Conservation (phyloP, 2,113 vertebrate species). For the Tragelaphus scriptus region DNA sequence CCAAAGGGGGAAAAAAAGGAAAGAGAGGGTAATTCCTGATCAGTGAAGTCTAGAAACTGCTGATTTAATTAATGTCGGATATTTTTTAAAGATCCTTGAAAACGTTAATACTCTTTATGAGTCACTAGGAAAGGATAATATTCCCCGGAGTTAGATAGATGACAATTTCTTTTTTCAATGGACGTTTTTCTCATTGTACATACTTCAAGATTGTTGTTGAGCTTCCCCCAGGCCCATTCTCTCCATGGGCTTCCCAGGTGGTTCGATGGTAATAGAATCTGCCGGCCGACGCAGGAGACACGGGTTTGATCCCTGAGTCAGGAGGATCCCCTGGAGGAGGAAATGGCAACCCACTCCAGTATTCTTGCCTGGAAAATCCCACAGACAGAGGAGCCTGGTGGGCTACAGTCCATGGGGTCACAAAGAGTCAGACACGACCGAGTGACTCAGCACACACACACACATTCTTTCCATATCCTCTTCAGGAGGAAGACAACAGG, state of each 20-base stretch:
- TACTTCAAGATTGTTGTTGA: not conserved
- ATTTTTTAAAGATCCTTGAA: not conserved
- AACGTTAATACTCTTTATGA: not conserved
- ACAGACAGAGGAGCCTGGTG: no score
- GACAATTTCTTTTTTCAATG: not conserved
- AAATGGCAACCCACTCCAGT: not conserved
- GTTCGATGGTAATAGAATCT: not conserved
- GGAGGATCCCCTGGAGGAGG: not conserved
- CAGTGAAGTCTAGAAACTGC: not conserved
- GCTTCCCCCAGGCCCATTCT: not conserved
- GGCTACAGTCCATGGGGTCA: not conserved
- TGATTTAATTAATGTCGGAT: not conserved
- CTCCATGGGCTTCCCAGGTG: not conserved
- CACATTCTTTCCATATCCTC: not conserved
- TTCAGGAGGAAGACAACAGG: not conserved
- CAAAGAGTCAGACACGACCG: not conserved
- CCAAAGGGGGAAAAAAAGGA: not conserved
- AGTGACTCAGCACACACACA: not conserved
- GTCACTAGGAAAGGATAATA: not conserved
- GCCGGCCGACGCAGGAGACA: not conserved
- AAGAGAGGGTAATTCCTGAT: not conserved
- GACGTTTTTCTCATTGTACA: not conserved
- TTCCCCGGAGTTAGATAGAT: not conserved
- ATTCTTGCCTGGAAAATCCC: not conserved
- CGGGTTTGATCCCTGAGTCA: accelerated